Percentiles rank a stretch among this genome's conserved stretches.
These are phyloP conservation scores for Platyscapa corneri DNA, from an alignment of 1,140 invertebrate species.

Conservation along the genomic window DNA sequence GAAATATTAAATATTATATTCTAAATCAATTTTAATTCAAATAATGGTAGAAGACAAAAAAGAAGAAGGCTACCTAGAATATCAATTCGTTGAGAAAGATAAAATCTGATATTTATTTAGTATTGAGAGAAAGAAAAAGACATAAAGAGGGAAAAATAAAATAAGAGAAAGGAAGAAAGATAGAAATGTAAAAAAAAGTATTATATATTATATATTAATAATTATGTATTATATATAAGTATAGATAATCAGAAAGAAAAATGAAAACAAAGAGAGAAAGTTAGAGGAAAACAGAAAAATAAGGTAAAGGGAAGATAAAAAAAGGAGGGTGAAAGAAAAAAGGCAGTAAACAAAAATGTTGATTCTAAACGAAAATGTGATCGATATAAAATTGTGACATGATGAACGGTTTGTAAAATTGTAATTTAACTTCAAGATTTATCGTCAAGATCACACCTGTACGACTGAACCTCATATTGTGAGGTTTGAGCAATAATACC, in stretches of 20 bases:
- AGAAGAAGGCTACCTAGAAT: slow-evolving; percentile 57
- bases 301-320: too few relatives aligned
- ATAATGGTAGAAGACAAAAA: neutral
- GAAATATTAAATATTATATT: too few relatives aligned
- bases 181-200: too few relatives aligned
- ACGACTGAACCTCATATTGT: slow-evolving; percentile 27
- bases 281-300: too few relatives aligned
- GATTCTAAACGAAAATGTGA: slow-evolving; percentile 43
- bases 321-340: too few relatives aligned
- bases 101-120: slow-evolving; percentile 60
- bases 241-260: too few relatives aligned
- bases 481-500: neutral
- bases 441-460: slow-evolving; percentile 33
- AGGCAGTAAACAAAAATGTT: slow-evolving; percentile 47
- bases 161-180: slow-evolving; percentile 6
- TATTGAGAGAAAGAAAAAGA: slow-evolving; percentile 15
- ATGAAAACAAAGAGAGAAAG: too few relatives aligned
- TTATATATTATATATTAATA: too few relatives aligned
- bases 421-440: slow-evolving; percentile 56
- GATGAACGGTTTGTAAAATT: slow-evolving; percentile 63
- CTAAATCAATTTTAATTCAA: slow-evolving; percentile 4
- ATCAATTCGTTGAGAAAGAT: slow-evolving; percentile 56
- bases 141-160: too few relatives aligned
- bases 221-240: too few relatives aligned
- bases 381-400: slow-evolving; percentile 46